Conservation (phyloP, 2,797 vertebrate genomes). For the Rhinella marina region DNA sequence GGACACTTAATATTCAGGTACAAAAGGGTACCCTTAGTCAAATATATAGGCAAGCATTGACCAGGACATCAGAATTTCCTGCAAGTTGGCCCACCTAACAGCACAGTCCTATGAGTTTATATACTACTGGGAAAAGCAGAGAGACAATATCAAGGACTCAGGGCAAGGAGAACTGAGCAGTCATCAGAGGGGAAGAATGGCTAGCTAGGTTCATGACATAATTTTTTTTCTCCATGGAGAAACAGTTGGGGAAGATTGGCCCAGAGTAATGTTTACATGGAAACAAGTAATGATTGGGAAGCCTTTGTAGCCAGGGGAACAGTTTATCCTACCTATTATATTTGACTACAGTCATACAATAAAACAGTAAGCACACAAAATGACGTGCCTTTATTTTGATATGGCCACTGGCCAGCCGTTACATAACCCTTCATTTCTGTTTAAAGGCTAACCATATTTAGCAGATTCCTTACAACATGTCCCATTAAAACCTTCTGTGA, state of each 20-base stretch:
- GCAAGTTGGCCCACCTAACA: too few relatives aligned
- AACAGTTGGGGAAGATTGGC: neutral
- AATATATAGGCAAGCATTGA: too few relatives aligned
- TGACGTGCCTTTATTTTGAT: too few relatives aligned
- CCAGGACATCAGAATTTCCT: too few relatives aligned
- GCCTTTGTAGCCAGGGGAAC: neutral
- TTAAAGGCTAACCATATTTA: neutral
- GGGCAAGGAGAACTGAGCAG: neutral
- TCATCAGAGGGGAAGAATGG: neutral
- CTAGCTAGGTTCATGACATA: neutral
- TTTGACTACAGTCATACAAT: neutral
- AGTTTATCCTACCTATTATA: slow-evolving; percentile 19
- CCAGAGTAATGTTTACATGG: neutral
- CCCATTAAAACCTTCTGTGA: neutral
- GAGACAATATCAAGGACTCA: neutral
- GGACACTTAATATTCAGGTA: too few relatives aligned
- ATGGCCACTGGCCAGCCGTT: slow-evolving; percentile 2
- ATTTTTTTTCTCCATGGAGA: neutral
- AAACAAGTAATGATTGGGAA: neutral
- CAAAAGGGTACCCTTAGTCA: too few relatives aligned
- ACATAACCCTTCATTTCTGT: neutral
- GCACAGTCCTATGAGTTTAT: neutral
- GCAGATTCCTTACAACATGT: neutral
- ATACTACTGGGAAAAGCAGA: neutral
- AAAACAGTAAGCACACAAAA: neutral